Evolutionary conservation across 92 coral and sea anemone species (phyloP).

Genomic region (Galaxea fascicularis): DNA sequence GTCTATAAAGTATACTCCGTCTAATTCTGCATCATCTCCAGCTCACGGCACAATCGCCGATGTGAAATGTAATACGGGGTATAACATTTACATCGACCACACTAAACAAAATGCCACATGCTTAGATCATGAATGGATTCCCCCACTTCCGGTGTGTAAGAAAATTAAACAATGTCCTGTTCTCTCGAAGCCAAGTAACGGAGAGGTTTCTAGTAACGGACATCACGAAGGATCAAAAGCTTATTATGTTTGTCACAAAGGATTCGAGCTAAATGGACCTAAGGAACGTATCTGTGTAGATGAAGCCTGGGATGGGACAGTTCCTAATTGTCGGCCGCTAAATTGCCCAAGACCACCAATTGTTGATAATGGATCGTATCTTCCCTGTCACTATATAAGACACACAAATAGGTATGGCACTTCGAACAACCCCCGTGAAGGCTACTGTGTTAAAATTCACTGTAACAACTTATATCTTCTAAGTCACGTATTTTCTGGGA

Average conservation of each 20-base stretch:
- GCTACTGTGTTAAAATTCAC: slow-evolving; percentile 36
- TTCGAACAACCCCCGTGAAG: slow-evolving; percentile 16
- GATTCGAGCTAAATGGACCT: slow-evolving; percentile 24
- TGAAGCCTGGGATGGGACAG: slow-evolving; percentile 40
- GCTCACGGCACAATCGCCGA: slow-evolving; percentile 32
- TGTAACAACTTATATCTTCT: slow-evolving; percentile 17
- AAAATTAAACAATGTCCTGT: slow-evolving; percentile 17
- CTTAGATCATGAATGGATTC: slow-evolving; percentile 38
- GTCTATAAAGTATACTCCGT: slow-evolving; percentile 12
- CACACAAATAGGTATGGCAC: slow-evolving; percentile 26
- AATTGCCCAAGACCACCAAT: slow-evolving; percentile 31
- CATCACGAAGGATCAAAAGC: slow-evolving; percentile 34
- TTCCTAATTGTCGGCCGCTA: slow-evolving; percentile 27
- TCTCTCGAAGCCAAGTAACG: slow-evolving; percentile 14
- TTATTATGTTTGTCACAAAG: slow-evolving; percentile 38
- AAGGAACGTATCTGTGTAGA: slow-evolving; percentile 27
- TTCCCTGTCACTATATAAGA: slow-evolving; percentile 14
- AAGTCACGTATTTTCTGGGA: slow-evolving; percentile 7
- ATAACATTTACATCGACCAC: no score
- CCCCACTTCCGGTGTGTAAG: slow-evolving; percentile 11
- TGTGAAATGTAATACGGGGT: slow-evolving; percentile 13
- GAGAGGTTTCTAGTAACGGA: slow-evolving; percentile 13
- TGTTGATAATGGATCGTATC: slow-evolving; percentile 18
- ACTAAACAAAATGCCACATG: slow-evolving; percentile 27
- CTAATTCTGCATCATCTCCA: slow-evolving; percentile 2